Evolutionary conservation across 2,888 invertebrate genomes (phyloP), one percentile per base, ranked within the genome.

Genomic region (Apotomis turbidana): DNA sequence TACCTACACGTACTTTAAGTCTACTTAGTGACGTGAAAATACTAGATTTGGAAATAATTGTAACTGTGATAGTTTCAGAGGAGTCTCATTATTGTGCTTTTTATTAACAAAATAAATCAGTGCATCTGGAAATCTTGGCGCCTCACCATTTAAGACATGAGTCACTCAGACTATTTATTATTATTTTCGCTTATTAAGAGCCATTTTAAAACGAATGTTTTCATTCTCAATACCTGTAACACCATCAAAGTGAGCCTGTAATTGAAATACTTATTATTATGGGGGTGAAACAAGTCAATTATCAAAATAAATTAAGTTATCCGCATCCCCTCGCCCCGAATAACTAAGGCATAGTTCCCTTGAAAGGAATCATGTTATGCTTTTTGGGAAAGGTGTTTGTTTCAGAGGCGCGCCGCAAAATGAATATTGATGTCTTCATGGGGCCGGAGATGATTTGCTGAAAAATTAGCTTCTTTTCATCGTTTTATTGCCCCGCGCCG

Each of bases 341-440:
- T 61, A 49, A 59, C 46, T 61, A 57, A 57, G 64, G 58, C 85
- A 85, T 87, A 86, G 87, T 88, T 87, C 84, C 86, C 87, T 84
- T 88, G 88, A 91, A 91, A 90, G 90, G 89, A 89, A 85, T 80
- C 87, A 82, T 80, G 85, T 84, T 84, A 78, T 85, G 85, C 83
- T 87, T 84, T 86, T 85, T 84, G 79, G 86, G 86, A 83, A 88
- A 91, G 93, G 92, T 90, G 91, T 91, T 90, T 92, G 92, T 92
- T 93, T 91, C 86, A 87, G 88, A 87, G 90, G 91, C 88, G 89
- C 87, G 90, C 90, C 89, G 78, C 87, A 83, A 91, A 93, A 93
- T 93, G 90, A 93, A 93, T 93, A 93, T 93, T 93, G 93, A 93
- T 93, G 93, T 88, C 90, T 92, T 89, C 85, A 91, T 90, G 86